Base-by-base conservation (phyloP, 1,140 invertebrate species). In the Heliothis virescens region DNA sequence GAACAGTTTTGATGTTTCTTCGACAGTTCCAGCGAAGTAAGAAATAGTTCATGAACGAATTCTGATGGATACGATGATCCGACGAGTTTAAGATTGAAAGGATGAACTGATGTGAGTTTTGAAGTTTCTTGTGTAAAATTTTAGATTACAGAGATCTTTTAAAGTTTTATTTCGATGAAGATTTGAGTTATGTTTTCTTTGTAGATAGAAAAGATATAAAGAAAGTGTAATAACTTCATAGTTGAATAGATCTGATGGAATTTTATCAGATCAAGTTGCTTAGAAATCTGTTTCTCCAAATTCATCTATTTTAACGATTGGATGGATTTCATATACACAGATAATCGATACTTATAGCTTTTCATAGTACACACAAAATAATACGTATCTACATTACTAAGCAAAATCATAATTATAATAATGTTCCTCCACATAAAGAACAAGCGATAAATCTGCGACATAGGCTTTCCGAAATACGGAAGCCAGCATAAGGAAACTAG, bases 401-500 rank as follows among this genome's bases (percentile, higher is more conserved):
- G 18, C 34, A 67, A 21, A 13, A 18, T 60, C 16, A 21, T 21
- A 29, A 60, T 60, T 26, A 60, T 16, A 11, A 48, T 57, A 48
- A 48, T 16, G 21, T 21, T 11, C 41, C 16, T 53, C 67, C 21
- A 26, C 21, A 15, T 13, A 18, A 16, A 2, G 18, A 11, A 69
- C 63, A 4, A 63, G 10, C 65, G 48, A 69, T 69, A 69, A 50
- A 69, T 69, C 5, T 11, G 47, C 10, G 18, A 10, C 21, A 29
- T 52, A 53, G 67, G 41, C 67, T 71, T 53, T 29, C 53, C 10
- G 47, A 47, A 60, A 65, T 76, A 50, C 50, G 74, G 48, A 76
- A 76, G 59, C 16, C 9, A 76, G 50, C 74, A 76, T 76, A 76
- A 63, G 74, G 74, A 76, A 76, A 76, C 74, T 63, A 53, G 74